phyloP scores from a whole-genome alignment of 2,797 vertebrate species.

The Artibeus jamaicensis region DNA sequence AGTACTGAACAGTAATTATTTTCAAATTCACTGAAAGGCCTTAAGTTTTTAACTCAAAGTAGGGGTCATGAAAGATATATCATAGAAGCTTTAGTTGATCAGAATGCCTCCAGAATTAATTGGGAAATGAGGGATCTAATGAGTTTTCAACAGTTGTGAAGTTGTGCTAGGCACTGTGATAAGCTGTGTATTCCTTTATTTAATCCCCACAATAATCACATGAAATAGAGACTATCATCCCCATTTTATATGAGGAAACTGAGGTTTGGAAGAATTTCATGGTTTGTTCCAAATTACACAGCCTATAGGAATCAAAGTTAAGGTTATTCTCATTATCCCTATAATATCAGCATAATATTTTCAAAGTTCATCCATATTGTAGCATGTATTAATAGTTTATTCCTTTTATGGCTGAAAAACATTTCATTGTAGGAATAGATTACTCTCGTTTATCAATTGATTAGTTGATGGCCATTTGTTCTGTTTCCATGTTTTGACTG shows the following conservation, averaged over 20 bases:
- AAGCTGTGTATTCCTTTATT: conserved; percentile 34
- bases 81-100: neutral
- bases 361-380: neutral
- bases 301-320: neutral
- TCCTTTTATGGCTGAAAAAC: neutral
- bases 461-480: neutral
- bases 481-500: neutral
- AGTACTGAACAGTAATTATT: neutral
- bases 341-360: neutral
- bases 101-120: conserved; percentile 5
- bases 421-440: neutral
- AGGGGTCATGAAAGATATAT: neutral
- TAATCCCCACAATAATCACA: neutral
- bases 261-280: neutral
- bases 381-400: neutral
- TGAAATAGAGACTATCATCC: neutral
- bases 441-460: neutral
- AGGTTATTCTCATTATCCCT: neutral
- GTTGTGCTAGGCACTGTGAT: neutral
- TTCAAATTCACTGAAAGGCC: conserved; percentile 16
- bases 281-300: neutral
- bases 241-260: neutral
- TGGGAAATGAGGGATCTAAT: neutral
- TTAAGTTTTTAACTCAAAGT: neutral
- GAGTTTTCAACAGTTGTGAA: conserved; percentile 15